These are phyloP conservation scores for Notoglanidium macrostoma DNA, from an alignment of 2,797 vertebrate species.

Conservation along the genomic window DNA sequence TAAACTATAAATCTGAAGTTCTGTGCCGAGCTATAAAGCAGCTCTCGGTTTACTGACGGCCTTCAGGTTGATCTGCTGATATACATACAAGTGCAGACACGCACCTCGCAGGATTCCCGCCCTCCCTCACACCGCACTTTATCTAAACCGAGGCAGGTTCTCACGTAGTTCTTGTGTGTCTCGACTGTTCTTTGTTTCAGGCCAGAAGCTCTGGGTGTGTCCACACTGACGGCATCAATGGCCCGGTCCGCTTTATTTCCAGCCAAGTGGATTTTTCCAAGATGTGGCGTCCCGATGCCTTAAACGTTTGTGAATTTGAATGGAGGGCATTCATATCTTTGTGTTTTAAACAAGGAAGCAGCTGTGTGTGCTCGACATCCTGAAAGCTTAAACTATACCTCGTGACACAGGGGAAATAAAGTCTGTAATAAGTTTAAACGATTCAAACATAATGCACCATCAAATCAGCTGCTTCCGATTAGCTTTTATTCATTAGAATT, in stretches of 20 bases:
- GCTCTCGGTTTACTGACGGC: neutral
- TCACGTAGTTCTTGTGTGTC: neutral
- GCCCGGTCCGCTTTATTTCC: neutral
- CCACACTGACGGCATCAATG: too few species aligned
- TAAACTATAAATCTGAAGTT: neutral
- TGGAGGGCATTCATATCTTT: neutral
- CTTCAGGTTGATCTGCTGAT: neutral
- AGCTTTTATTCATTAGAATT: too few species aligned
- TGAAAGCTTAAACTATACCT: neutral
- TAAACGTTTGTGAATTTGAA: neutral
- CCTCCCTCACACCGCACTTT: too few species aligned
- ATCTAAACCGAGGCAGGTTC: neutral
- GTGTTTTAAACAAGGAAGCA: neutral
- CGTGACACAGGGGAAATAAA: neutral
- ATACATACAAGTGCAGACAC: neutral
- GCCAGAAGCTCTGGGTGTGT: neutral
- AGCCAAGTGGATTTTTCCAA: neutral
- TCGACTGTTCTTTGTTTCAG: neutral
- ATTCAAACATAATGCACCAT: neutral
- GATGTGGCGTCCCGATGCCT: neutral
- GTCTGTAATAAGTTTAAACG: neutral
- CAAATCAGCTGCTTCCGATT: neutral
- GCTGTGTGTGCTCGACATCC: neutral
- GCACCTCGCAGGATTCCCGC: neutral
- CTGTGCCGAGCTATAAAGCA: neutral